Base-by-base conservation (phyloP, 2,888 invertebrate species). In the Tachina grossa region DNA sequence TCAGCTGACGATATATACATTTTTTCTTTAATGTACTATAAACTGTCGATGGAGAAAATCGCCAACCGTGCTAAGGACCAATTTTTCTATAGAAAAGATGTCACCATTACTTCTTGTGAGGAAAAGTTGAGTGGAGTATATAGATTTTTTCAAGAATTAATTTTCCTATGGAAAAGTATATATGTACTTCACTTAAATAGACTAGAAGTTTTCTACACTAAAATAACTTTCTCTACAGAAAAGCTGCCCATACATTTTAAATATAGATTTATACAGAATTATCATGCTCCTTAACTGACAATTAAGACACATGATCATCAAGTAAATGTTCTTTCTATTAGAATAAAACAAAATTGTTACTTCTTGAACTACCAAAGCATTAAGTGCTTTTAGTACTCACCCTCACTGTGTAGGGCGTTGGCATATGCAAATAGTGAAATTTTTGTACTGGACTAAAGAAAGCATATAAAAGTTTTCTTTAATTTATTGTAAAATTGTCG, bases 291-390 rank as follows among this genome's bases (percentile, higher is more conserved):
- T 39, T 57, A 57, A 57, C 39, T 57, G 9, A 39, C 39, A 57
- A 39, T 57, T 39, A 57, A 59, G 39, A 9, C 31, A 59, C 59
- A 39, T 59, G 39, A 59, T 59, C 59, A 59, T 39, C 39, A 39
- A 39, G 39, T 14, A 39, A 6, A 39, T 9, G 0, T 59, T 59
- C 31, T 5, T 39, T 39, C 9, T 1, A 9, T 39, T 13, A 39
- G 3, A 9, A 57, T 22, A 57, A 57, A 22, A 22, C 11, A 55
- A 55, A 55, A 1, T 22, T 11, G 6, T 55, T 55, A 55, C 11
- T 55, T 55, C 5, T 55, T 55, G 3, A 13, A 55, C 22, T 55
- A 5, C 22, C 55, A 55, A 16, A 55, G 22, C 19, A 4, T 22
- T 9, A 55, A 55, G 22, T 22, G 19, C 55, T 11, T 19, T 55